Percentiles rank a stretch among this genome's conserved stretches.
Evolutionary conservation across 2,888 invertebrate genomes (phyloP).

Genomic region (Drosophila atripex): DNA sequence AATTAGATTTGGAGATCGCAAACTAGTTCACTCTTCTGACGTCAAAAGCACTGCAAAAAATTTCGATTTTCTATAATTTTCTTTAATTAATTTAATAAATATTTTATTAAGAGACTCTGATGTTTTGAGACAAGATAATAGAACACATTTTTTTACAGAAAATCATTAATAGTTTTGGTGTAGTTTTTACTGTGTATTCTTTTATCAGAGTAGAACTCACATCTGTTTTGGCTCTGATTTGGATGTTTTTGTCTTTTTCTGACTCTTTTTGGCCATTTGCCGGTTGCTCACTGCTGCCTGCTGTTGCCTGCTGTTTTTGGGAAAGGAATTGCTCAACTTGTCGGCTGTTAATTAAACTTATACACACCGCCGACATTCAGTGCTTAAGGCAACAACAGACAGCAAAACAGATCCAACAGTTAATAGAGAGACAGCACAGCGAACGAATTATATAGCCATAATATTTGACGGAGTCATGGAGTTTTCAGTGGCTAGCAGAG

Average conservation of each 20-base stretch:
- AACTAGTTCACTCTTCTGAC: slow-evolving; percentile 67
- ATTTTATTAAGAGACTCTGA: no score
- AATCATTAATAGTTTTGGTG: not conserved
- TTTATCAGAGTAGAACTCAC: slow-evolving; percentile 32
- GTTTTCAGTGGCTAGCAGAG: slow-evolving; percentile 23
- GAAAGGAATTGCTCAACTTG: slow-evolving; percentile 48
- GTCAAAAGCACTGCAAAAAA: slow-evolving; percentile 30
- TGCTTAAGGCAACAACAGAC: slow-evolving; percentile 22
- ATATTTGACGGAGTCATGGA: slow-evolving; percentile 29
- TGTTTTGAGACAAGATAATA: no score
- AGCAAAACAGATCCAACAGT: slow-evolving; percentile 35
- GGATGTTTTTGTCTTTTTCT: slow-evolving; percentile 39
- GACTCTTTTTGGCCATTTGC: slow-evolving; percentile 45
- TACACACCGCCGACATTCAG: slow-evolving; percentile 29
- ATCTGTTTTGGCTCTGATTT: slow-evolving; percentile 44
- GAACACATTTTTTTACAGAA: no score
- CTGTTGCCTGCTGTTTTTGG: slow-evolving; percentile 34
- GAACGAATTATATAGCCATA: slow-evolving; percentile 20
- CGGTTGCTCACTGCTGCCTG: slow-evolving; percentile 47
- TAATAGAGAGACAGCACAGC: slow-evolving; percentile 49
- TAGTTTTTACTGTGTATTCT: slow-evolving; percentile 1
- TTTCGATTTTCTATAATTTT: no score
- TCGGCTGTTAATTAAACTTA: slow-evolving; percentile 70
- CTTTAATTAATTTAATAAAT: no score
- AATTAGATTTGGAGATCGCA: slow-evolving; percentile 67